Evolutionary conservation across 2,797 vertebrate species (phyloP).

Genomic region (Cirrhinus molitorella): DNA sequence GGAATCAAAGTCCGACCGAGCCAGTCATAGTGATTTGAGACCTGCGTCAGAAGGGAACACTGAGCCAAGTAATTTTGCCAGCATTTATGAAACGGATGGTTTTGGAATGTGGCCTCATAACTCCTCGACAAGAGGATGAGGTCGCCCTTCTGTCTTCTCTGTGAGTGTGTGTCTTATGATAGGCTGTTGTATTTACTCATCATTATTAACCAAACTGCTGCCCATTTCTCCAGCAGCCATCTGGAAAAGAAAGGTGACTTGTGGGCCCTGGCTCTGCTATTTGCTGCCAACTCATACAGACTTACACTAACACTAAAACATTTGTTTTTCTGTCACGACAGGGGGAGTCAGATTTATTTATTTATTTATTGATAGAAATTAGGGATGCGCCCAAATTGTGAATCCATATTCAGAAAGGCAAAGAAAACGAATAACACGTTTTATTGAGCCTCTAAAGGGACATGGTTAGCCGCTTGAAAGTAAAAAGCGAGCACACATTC

Average conservation of each 20-base stretch:
- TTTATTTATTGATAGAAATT: too few relatives aligned
- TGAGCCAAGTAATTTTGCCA: slow-evolving; percentile 56
- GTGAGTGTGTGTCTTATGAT: slow-evolving; percentile 33
- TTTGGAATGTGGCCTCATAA: slow-evolving; percentile 65
- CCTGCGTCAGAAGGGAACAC: slow-evolving; percentile 55
- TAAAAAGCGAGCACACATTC: too few relatives aligned
- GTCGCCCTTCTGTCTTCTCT: slow-evolving; percentile 39
- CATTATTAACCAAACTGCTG: slow-evolving; percentile 12
- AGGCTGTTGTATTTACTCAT: slow-evolving; percentile 34
- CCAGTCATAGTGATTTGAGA: slow-evolving; percentile 52
- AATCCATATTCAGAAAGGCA: too few relatives aligned
- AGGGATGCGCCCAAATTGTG: too few relatives aligned
- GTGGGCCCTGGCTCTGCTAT: slow-evolving; percentile 43
- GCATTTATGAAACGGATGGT: slow-evolving; percentile 69
- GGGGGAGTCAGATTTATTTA: too few relatives aligned
- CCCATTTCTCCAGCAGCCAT: slow-evolving; percentile 53
- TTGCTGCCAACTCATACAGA: background rate
- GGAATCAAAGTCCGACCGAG: slow-evolving; percentile 48
- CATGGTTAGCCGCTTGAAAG: too few relatives aligned
- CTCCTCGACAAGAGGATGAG: slow-evolving; percentile 48
- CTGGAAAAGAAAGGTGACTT: slow-evolving; percentile 62
- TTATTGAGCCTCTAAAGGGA: too few relatives aligned
- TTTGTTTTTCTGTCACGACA: background rate
- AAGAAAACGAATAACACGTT: too few relatives aligned
- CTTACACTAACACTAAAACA: background rate